Evolutionary conservation across 2,888 invertebrate genomes (phyloP), one percentile per base, ranked within the genome.

Genomic region (Heliconius erato): DNA sequence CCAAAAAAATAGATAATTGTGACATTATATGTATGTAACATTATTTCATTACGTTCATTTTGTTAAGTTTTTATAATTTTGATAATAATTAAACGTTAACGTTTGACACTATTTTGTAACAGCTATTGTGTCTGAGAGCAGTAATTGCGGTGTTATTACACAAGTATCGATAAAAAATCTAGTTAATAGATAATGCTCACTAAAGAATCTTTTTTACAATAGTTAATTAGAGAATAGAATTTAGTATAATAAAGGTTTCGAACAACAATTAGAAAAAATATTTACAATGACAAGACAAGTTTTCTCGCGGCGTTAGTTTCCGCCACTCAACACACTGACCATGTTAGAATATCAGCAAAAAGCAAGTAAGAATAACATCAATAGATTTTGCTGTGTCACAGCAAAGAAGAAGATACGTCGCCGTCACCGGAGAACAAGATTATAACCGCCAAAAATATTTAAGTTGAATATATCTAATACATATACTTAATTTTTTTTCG

Each of bases 81-180:
- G 9, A 49, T 74, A 28, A 54, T 74, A n/a, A 54, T 54, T 28
- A 23, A 23, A 0, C 28, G 26, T 74, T 74, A 59, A 32, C 12
- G 54, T 23, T 74, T 74, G 74, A 32, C 19, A 74, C 74, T 19
- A 74, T 59, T 59, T 59, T 59, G 54, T 59, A 19, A 54, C 19
- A 26, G 11, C 19, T 2, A 49, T 74, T 54, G 28, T 74, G 23
- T 54, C 54, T 74, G 44, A 3, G 72, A 74, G 23, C 11, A 28
- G 19, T 74, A 74, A 23, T 74, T 74, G 23, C 54, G 12, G 28
- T 23, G 11, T 28, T 54, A 74, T 54, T 74, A 54, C 32, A 54
- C 54, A 54, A 74, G 74, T 74, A 19, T 49, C 32, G 1, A 74
- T 12, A 28, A 16, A 49, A 74, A 54, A 54, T n/a, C 63, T 63